Evolutionary conservation across 1,140 invertebrate species (phyloP), one percentile per base, ranked within the genome.

Genomic region (Halyomorpha halys): DNA sequence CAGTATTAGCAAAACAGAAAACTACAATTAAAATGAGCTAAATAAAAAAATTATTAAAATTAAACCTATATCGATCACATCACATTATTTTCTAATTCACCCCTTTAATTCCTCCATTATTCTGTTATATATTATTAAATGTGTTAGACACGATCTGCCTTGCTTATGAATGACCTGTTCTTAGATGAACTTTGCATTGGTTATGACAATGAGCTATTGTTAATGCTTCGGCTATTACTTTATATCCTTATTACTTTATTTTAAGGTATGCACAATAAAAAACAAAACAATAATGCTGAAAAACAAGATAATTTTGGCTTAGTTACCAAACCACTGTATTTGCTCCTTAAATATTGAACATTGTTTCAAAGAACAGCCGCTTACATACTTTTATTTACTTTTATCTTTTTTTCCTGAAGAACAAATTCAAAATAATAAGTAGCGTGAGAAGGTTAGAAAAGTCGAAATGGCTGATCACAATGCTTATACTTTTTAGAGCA

Each of bases 81-180:
- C 60, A 45, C 39, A 61, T 45, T 63, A 51, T 53, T 53, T 62
- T 49, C 45, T 62, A 49, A 62, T 62, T 47, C 45, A 62, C 61
- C 23, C 25, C 34, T 62, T 62, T 25, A 45, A 6, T 25, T 49
- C 47, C 21, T 63, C 15, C 47, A 63, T 63, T 53, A 51, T 63
- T 23, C n/a, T 30, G 16, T 62, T 59, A 39, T 60, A n/a, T 30
- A 60, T 60, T 5, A 60, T 60, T 60, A 44, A 44, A 44, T 60
- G 54, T 59, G 6, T 59, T 34, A 44, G 59, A n/a, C 59, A 44
- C 59, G n/a, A 56, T 56, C 23, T 44, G 59, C 59, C 30, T 60
- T 60, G 59, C 59, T 60, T 60, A 9, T 60, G 59, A 60, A 60
- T 60, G 59, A 60, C 30, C 39, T 60, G 59, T 60, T 60, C 39